A percentile compares a stretch with the other conserved stretches of the same genome.
Conservation (phyloP, 2,888 invertebrate species). For the Tetropium fuscum region DNA sequence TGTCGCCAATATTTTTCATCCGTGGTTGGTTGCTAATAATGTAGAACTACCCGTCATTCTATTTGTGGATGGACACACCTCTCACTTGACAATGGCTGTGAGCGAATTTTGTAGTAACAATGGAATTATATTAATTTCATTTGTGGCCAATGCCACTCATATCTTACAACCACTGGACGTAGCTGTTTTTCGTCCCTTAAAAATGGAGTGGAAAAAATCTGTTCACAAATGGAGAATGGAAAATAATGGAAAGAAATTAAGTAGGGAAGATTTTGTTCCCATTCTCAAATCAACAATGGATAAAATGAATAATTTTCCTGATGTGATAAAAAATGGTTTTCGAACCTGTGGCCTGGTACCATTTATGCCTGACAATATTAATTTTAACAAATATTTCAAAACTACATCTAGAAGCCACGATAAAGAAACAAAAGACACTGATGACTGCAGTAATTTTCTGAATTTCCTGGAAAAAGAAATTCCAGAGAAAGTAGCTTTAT, state of each 20-base stretch:
- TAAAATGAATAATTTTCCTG: not conserved
- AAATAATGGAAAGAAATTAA: slow-evolving; percentile 3
- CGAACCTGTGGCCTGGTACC: not conserved
- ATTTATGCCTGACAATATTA: not conserved
- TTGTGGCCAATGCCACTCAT: not conserved
- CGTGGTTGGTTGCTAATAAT: not conserved
- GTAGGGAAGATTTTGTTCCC: not conserved
- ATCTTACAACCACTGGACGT: slow-evolving; percentile 2
- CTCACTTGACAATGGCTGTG: not conserved
- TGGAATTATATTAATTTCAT: not conserved
- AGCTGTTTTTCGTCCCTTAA: not conserved
- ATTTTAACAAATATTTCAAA: slow-evolving; percentile 1
- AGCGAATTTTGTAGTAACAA: not conserved
- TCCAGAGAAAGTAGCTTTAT: slow-evolving; percentile 25
- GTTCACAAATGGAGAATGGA: not conserved
- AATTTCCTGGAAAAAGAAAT: slow-evolving; percentile 29
- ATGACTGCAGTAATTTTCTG: slow-evolving; percentile 13
- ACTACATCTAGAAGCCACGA: too few species aligned
- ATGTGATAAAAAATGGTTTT: slow-evolving; percentile 3
- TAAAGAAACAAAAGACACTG: slow-evolving; percentile 6
- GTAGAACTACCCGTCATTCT: slow-evolving; percentile 3
- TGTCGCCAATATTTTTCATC: slow-evolving; percentile 8
- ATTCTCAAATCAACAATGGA: not conserved
- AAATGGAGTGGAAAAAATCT: slow-evolving; percentile 1
- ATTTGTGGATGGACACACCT: slow-evolving; percentile 8